phyloP scores from a whole-genome alignment of 1,140 invertebrate genomes.

The Globodera ellingtonae region DNA sequence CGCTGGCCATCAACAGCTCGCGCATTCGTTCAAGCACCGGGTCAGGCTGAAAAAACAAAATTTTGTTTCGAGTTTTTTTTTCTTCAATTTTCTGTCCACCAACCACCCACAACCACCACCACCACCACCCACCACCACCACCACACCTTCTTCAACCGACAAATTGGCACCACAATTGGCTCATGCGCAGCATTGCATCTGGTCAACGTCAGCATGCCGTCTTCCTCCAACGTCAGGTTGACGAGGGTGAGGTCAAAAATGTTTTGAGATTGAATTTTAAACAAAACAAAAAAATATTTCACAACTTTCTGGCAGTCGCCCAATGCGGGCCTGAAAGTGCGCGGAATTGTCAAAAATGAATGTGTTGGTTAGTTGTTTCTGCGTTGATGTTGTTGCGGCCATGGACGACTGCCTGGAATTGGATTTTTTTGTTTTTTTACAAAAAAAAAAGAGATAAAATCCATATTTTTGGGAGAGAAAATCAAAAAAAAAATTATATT shows the following conservation, averaged over 20 bases:
- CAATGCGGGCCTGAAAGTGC: not conserved
- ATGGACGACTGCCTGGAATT: not conserved
- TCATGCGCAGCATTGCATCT: constrained; percentile 34
- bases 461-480: too few relatives aligned
- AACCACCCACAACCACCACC: not conserved
- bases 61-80: not conserved
- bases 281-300: not conserved
- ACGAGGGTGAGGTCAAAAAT: constrained; percentile 29
- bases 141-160: constrained; percentile 16
- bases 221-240: constrained; percentile 27
- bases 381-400: not conserved
- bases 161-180: constrained; percentile 26
- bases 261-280: not conserved
- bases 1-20: constrained; percentile 30
- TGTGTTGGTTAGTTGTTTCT: not conserved
- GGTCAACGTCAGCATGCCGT: constrained; percentile 24
- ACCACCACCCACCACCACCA: not conserved
- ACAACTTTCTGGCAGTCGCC: not conserved
- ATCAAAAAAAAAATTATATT: too few relatives aligned
- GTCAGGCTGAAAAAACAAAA: constrained; percentile 16
- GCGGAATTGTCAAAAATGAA: constrained; percentile 1
- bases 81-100: too few relatives aligned
- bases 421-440: too few relatives aligned
- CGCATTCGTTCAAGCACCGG: constrained; percentile 31
- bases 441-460: too few relatives aligned